Evolutionary conservation across 2,797 vertebrate species (phyloP).

Genomic region (Channa striata): DNA sequence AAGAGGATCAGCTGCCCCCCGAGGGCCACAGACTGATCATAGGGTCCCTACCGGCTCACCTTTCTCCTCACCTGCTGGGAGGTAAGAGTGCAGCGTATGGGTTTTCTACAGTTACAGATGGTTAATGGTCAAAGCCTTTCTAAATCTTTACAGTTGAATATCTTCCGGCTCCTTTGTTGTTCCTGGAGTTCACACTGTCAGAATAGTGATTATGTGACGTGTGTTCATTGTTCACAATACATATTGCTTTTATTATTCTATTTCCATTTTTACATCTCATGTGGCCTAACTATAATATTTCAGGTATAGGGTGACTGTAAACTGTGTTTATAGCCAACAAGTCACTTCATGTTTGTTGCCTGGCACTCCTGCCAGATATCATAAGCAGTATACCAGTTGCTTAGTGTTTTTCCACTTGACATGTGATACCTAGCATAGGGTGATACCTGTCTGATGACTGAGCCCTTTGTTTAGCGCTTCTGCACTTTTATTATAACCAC

Average conservation of each 20-base stretch:
- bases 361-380: neutral
- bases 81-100: constrained; percentile 80
- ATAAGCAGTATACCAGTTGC: neutral
- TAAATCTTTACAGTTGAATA: neutral
- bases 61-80: constrained; percentile 94
- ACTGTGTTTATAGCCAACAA: constrained; percentile 7
- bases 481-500: constrained; percentile 62
- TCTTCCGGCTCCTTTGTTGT: constrained; percentile 1
- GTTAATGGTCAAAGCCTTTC: too few species aligned
- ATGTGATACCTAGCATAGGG: constrained; percentile 53
- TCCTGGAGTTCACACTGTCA: constrained; percentile 1
- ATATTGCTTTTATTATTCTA: neutral
- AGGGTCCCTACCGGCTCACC: constrained; percentile 93
- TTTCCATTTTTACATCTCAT: neutral
- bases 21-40: constrained; percentile 90
- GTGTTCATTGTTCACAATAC: neutral
- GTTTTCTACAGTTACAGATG: neutral
- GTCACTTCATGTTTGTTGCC: constrained; percentile 16
- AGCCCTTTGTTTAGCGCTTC: constrained; percentile 60
- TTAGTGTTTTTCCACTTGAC: constrained; percentile 65
- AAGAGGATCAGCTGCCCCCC: constrained; percentile 74
- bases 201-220: neutral
- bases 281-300: neutral
- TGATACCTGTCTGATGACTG: constrained; percentile 44
- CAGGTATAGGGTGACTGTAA: neutral